Evolutionary conservation across 2,888 invertebrate genomes (phyloP), one percentile per base, ranked within the genome.

Genomic region (Eupithecia vulgata): DNA sequence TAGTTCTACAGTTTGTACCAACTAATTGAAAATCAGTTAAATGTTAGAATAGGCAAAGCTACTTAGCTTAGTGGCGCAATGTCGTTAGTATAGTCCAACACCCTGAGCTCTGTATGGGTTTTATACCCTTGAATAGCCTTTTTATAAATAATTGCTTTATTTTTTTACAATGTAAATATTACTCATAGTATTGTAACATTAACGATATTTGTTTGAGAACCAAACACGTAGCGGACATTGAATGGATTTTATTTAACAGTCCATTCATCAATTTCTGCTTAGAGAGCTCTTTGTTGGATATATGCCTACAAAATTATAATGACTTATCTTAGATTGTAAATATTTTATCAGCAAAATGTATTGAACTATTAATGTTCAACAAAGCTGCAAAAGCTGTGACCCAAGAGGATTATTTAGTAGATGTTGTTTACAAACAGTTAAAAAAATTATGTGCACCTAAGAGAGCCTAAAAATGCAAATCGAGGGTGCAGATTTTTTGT

Each of bases 361-460:
- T 80, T 86, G 83, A 87, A 87, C 87, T 25, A 35, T 79, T 30
- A 68, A 80, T 81, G 84, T 81, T 86, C 83, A 87, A 88, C 87
- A 88, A 90, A 89, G 87, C 87, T 87, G 84, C 79, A 75, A 81
- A 82, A 84, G 88, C 88, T 91, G 89, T 91, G 90, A 91, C 83
- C 82, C 81, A 80, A 83, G 82, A 76, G 83, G 84, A 81, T 81
- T 82, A 82, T 15, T 5, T n/a, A n/a, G 64, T 64, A 64, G 64
- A 64, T 13, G 25, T 61, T 61, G 34, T 17, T 37, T 80, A 80
- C 82, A 62, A 34, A n/a, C 64, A 37, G n/a, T 64, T n/a, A 37
- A 35, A 37, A 35, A 35, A 64, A 64, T 37, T 34, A 34, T 7
- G 30, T 61, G 34, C 61, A 61, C 34, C 34, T 37, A 37, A 64